A percentile compares a stretch with the other conserved stretches of the same genome.
These are phyloP conservation scores for Scolopax rusticola DNA, from an alignment of 2,797 vertebrate species.

Conservation along the genomic window DNA sequence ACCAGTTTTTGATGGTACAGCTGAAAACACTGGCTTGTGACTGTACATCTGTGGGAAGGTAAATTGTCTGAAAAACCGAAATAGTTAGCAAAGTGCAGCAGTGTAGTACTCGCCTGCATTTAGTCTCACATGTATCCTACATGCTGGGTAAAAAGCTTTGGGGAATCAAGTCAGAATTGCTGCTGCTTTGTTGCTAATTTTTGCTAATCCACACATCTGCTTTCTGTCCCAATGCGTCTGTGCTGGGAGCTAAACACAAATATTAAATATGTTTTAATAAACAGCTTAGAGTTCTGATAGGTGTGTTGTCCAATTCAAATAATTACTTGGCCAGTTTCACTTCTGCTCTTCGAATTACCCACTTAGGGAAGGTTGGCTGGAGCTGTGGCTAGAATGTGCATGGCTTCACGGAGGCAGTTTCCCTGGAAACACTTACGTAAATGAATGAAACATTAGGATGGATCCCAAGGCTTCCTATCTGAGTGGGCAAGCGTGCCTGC, in stretches of 20 bases:
- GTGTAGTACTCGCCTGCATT: background rate
- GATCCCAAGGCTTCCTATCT: background rate
- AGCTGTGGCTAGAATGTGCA: background rate
- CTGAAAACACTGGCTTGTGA: background rate
- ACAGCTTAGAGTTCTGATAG: background rate
- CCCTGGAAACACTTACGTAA: constrained; percentile 38
- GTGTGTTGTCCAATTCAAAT: background rate
- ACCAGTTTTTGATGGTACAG: accelerated
- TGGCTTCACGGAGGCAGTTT: background rate
- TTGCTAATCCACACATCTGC: accelerated
- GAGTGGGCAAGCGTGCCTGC: background rate
- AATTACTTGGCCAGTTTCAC: background rate
- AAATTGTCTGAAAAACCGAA: background rate
- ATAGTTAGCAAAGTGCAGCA: background rate
- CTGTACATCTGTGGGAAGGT: background rate
- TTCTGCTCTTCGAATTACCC: background rate
- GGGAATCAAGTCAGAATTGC: background rate
- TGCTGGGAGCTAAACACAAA: background rate
- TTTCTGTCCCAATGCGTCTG: background rate
- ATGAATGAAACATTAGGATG: background rate
- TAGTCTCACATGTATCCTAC: accelerated
- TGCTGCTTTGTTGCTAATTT: background rate
- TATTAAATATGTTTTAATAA: background rate
- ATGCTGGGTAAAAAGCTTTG: background rate
- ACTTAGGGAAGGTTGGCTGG: background rate